Evolutionary conservation across 2,113 vertebrate species (phyloP).

Genomic region (Oryzias melastigma): DNA sequence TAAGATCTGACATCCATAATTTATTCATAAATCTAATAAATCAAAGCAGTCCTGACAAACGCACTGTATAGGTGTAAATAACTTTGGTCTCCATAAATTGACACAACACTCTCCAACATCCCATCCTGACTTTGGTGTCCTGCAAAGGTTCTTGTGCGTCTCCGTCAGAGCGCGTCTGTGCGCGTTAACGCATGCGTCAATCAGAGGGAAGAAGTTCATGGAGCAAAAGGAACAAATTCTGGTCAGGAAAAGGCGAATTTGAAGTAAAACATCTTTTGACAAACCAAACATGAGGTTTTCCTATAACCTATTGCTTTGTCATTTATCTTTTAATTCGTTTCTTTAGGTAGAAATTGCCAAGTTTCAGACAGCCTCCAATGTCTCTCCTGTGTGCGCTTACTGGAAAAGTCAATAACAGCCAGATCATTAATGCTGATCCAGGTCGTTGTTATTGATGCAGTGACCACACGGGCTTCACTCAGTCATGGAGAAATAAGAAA

Average conservation of each 20-base stretch:
- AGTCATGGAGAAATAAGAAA: conserved; percentile 20
- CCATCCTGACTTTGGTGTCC: conserved; percentile 18
- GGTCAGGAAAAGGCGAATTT: conserved; percentile 18
- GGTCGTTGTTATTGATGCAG: conserved; percentile 26
- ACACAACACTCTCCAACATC: conserved; percentile 17
- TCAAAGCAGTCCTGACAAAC: not conserved
- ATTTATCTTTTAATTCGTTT: conserved; percentile 6
- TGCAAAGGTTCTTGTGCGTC: conserved; percentile 10
- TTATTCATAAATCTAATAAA: not conserved
- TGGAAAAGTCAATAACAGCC: conserved; percentile 54
- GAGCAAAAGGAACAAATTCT: conserved; percentile 38
- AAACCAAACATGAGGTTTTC: not conserved
- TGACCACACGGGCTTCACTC: conserved; percentile 18
- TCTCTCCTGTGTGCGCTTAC: conserved; percentile 24
- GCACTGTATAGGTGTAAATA: conserved; percentile 5
- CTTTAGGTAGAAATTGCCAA: conserved; percentile 4
- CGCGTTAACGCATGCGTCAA: conserved; percentile 16
- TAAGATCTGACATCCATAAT: not conserved
- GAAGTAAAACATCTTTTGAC: not conserved
- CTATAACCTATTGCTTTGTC: not conserved
- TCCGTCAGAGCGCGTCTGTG: not conserved
- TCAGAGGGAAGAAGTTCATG: conserved; percentile 51
- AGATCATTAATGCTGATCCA: conserved; percentile 47
- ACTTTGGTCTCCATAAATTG: conserved; percentile 31
- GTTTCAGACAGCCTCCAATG: conserved; percentile 27